phyloP scores from a whole-genome alignment of 53 echinoderm and acorn worm genomes.

The Temnopleurus reevesii region DNA sequence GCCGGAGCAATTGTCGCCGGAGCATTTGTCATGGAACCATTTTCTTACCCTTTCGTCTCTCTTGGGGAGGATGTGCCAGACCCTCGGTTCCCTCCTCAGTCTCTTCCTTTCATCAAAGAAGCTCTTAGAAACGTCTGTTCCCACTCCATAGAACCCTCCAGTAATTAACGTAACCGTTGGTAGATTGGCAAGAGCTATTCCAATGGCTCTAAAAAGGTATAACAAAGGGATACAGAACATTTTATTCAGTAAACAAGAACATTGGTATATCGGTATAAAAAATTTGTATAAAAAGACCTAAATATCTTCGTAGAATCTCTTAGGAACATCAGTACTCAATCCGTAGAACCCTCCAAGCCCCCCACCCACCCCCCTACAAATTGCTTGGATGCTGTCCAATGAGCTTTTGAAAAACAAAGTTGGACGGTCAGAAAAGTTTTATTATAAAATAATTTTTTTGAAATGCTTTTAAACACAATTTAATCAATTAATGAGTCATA shows the following conservation, averaged over 20 bases:
- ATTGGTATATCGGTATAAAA: too few relatives aligned
- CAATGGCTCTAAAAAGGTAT: constrained; percentile 72
- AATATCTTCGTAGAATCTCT: constrained; percentile 87
- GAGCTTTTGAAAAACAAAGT: too few relatives aligned
- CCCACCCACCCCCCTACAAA: too few relatives aligned
- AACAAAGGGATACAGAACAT: not conserved
- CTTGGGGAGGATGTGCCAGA: constrained; percentile 89
- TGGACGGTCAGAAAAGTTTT: too few relatives aligned
- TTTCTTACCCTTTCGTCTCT: constrained; percentile 89
- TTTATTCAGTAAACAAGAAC: too few relatives aligned
- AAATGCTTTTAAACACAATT: too few relatives aligned
- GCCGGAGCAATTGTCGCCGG: too few relatives aligned
- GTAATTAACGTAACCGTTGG: constrained; percentile 75
- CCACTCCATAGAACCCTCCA: constrained; percentile 95
- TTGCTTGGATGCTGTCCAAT: too few relatives aligned
- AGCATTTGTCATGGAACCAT: too few relatives aligned
- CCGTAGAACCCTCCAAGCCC: constrained; percentile 95
- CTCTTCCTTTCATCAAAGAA: constrained; percentile 80
- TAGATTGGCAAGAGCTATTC: constrained; percentile 71
- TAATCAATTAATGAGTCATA: too few relatives aligned
- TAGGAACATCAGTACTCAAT: constrained; percentile 81
- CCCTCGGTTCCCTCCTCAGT: constrained; percentile 42
- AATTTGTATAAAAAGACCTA: too few relatives aligned
- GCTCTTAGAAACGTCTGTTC: constrained; percentile 79
- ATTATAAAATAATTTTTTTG: too few relatives aligned